A percentile compares a stretch with the other conserved stretches of the same genome.
Conservation (phyloP, 1,140 invertebrate genomes). For the Apis mellifera region DNA sequence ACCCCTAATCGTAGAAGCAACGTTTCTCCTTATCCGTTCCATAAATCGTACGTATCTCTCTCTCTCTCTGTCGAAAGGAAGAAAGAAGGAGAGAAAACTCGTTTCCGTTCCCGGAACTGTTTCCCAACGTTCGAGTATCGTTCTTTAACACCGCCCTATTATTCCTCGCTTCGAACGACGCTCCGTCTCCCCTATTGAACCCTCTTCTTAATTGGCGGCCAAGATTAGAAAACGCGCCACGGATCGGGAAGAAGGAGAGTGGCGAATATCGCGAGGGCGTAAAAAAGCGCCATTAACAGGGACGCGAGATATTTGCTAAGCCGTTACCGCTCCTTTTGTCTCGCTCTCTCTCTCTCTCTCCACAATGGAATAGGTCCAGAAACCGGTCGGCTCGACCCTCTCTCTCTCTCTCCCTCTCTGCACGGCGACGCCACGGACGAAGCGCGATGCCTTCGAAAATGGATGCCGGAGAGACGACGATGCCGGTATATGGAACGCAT, state of each 20-base stretch:
- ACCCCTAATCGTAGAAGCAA: neutral
- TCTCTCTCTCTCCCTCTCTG: too few relatives aligned
- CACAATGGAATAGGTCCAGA: slow-evolving; percentile 13
- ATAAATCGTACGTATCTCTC: neutral
- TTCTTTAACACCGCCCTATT: neutral
- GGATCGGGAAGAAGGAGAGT: too few relatives aligned
- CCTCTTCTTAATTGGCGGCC: neutral
- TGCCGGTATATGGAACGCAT: neutral
- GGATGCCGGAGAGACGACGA: too few relatives aligned
- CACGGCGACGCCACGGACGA: neutral
- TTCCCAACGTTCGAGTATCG: neutral
- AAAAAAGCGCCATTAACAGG: neutral
- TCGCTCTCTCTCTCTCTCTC: neutral
- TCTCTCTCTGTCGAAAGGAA: neutral
- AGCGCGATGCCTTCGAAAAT: too few relatives aligned
- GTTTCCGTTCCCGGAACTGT: slow-evolving; percentile 7
- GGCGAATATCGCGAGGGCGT: too few relatives aligned
- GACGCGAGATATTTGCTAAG: neutral
- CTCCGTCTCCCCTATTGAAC: neutral
- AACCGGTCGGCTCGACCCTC: slow-evolving; percentile 15
- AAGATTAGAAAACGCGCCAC: neutral
- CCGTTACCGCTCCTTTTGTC: slow-evolving; percentile 23
- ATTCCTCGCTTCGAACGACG: neutral
- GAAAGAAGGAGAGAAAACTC: too few relatives aligned
- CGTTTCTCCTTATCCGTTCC: slow-evolving; percentile 6